Conservation (phyloP, 1,140 invertebrate genomes). For the Leptestheria dahalacensis region DNA sequence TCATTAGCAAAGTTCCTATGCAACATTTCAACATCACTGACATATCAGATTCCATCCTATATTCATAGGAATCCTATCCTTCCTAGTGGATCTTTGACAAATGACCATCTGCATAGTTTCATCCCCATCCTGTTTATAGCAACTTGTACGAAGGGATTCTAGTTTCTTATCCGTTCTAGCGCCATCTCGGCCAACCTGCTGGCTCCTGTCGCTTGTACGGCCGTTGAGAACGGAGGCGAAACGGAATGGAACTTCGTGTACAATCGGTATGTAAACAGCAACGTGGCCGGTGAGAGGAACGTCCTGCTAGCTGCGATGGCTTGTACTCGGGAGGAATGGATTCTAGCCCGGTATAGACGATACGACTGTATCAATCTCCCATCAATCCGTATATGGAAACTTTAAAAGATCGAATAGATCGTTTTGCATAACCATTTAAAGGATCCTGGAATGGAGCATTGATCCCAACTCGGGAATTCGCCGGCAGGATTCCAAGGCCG, state of each 20-base stretch:
- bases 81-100: too few relatives aligned
- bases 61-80: too few relatives aligned
- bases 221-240: conserved; percentile 28
- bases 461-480: conserved; percentile 18
- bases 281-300: conserved; percentile 24
- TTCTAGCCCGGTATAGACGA: conserved; percentile 23
- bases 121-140: too few relatives aligned
- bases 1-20: conserved; percentile 49
- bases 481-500: conserved; percentile 23
- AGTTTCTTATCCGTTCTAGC: too few relatives aligned
- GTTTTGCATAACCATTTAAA: too few relatives aligned
- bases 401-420: too few relatives aligned
- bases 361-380: background rate
- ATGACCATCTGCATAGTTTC: too few relatives aligned
- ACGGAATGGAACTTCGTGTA: conserved; percentile 32
- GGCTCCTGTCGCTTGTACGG: conserved; percentile 30
- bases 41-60: too few relatives aligned
- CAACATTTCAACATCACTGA: conserved; percentile 51
- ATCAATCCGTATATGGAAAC: background rate
- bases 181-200: conserved; percentile 31
- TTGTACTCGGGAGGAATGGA: conserved; percentile 30
- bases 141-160: too few relatives aligned
- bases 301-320: conserved; percentile 33
- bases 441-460: conserved; percentile 13
- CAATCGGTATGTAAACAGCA: conserved; percentile 25